Conservation (phyloP, 2,113 vertebrate species). For the Heterotis niloticus region DNA sequence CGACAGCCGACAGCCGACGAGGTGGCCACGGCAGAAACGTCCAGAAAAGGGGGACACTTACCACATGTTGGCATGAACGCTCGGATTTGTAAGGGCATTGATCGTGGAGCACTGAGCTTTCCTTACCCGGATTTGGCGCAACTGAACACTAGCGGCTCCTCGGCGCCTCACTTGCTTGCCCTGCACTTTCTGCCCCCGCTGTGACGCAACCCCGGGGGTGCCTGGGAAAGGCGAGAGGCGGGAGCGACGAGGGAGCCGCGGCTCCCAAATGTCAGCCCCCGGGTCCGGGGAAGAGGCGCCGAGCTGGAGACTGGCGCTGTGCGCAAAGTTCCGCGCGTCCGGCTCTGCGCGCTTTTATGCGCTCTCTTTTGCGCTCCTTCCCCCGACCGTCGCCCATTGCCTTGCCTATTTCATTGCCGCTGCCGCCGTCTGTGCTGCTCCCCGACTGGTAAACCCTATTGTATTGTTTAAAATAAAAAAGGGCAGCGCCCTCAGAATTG, state of each 20-base stretch:
- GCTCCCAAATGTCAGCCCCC: conserved; percentile 41
- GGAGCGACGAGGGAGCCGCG: conserved; percentile 32
- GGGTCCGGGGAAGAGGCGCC: conserved; percentile 44
- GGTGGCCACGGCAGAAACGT: conserved; percentile 36
- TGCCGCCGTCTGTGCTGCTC: too few species aligned
- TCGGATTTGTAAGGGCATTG: conserved; percentile 54
- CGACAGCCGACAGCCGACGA: conserved; percentile 35
- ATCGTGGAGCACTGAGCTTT: conserved; percentile 58
- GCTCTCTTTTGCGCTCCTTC: too few species aligned
- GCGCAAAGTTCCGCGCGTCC: not conserved
- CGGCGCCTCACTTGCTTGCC: conserved; percentile 61
- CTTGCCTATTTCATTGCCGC: too few species aligned
- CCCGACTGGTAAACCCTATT: too few species aligned
- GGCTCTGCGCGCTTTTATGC: not conserved
- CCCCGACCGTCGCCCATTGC: too few species aligned
- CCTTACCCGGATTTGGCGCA: conserved; percentile 62
- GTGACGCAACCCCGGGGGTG: conserved; percentile 66
- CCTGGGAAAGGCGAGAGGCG: conserved; percentile 60
- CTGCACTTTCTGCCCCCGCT: conserved; percentile 55
- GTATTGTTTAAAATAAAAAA: too few species aligned
- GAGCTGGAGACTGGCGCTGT: conserved; percentile 36
- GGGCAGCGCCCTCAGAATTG: too few species aligned
- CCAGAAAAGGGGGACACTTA: conserved; percentile 53
- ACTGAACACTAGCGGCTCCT: conserved; percentile 63
- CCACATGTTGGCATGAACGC: conserved; percentile 57